phyloP scores from a whole-genome alignment of 2,888 invertebrate genomes.

The Plagiodera versicolora region DNA sequence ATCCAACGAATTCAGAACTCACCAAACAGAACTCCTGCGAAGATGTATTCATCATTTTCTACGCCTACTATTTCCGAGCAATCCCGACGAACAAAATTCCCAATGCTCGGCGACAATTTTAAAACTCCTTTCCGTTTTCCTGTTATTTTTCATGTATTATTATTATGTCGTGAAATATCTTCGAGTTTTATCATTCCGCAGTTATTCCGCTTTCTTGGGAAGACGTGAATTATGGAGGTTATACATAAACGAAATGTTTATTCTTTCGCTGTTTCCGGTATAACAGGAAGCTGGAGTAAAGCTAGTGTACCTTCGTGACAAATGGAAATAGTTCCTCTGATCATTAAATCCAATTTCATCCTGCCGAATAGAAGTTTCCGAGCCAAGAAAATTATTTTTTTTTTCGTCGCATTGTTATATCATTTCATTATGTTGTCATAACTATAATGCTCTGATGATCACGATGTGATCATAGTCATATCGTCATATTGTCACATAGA shows the following conservation, averaged over 20 bases:
- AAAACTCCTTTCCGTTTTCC: constrained; percentile 7
- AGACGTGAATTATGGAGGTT: constrained; percentile 13
- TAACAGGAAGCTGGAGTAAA: not conserved
- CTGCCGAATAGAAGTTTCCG: no score
- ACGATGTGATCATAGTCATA: no score
- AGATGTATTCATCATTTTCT: no score
- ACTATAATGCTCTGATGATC: no score
- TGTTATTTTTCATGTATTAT: constrained; percentile 22
- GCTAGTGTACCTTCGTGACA: not conserved
- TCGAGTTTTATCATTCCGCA: constrained; percentile 5
- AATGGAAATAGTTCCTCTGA: no score
- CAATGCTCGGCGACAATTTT: constrained; percentile 12
- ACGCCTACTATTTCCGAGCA: constrained; percentile 5
- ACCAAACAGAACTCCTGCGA: no score
- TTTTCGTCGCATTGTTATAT: no score
- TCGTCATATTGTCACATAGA: no score
- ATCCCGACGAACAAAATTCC: constrained; percentile 9
- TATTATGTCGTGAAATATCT: constrained; percentile 23
- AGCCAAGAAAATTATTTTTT: no score
- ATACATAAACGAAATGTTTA: constrained; percentile 15
- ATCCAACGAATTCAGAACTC: no score
- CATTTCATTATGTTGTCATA: no score
- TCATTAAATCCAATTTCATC: no score
- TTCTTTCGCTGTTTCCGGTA: constrained; percentile 5
- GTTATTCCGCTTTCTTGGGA: constrained; percentile 10